Base-by-base conservation (phyloP, 1,140 invertebrate genomes). In the Cyphomyrmex costatus region DNA sequence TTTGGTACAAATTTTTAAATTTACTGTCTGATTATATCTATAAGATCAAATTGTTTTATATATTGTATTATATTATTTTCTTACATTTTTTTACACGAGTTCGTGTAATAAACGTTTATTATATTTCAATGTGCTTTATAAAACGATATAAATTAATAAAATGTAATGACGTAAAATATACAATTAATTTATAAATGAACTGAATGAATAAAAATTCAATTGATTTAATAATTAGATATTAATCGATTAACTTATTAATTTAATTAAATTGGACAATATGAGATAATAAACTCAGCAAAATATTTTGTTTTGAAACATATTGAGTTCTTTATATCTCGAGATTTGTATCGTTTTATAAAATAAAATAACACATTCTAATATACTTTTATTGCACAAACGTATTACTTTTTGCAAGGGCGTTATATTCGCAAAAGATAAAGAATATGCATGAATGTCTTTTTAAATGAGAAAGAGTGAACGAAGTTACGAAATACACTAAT, bases 361-460 rank as follows among this genome's bases (percentile, higher is more conserved):
- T 10, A 33, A 1, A 33, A 27, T 66, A 1, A 36, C 6, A 33
- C 19, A 36, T 21, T 73, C 0, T 30, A 36, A 33, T 71, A 53
- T 30, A n/a, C 27, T n/a, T 16, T 73, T 73, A 33, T 33, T 56
- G 21, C 56, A 21, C 33, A 66, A 65, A 65, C 3, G 8, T 21
- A 73, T 56, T 56, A 33, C 56, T 21, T n/a, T 30, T 33, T 53
- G 24, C 27, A 30, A 33, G 6, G 7, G 4, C 7, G 3, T 74
- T 14, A 58, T 21, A 30, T 14, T 74, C 49, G 12, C 7, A 19
- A 74, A 74, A 74, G 19, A 74, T 30, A 21, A 70, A 70, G 46
- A 36, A 79, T 49, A 46, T 63, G 70, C 83, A 65, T 88, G 80
- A 85, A 88, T 89, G 77, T 61, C 19, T 65, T 7, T 24, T 58